A percentile compares a stretch with the other conserved stretches of the same genome.
Evolutionary conservation across 2,888 invertebrate genomes (phyloP).

Genomic region (Meteorus colon): DNA sequence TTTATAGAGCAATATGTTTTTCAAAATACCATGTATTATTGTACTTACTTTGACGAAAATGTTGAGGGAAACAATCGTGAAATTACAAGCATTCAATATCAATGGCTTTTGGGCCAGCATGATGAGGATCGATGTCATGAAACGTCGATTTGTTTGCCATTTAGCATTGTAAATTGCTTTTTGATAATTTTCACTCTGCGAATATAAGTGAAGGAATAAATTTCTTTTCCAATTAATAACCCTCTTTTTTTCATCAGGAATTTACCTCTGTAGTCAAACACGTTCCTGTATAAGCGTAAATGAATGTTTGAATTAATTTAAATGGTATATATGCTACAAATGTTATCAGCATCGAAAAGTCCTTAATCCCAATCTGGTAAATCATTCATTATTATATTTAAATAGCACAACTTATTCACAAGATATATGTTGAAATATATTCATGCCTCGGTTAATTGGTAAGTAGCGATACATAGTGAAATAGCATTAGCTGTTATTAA

Average conservation of each 20-base stretch:
- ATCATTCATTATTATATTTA: neutral
- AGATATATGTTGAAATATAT: neutral
- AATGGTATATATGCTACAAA: slow-evolving; percentile 37
- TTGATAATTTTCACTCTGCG: slow-evolving; percentile 44
- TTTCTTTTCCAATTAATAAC: neutral
- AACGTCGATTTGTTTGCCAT: slow-evolving; percentile 39
- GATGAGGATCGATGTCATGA: slow-evolving; percentile 45
- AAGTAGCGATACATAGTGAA: slow-evolving; percentile 5
- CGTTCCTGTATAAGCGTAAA: slow-evolving; percentile 48
- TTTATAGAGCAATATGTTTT: neutral
- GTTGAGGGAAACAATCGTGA: slow-evolving; percentile 44
- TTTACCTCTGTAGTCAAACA: slow-evolving; percentile 40
- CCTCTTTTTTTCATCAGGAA: neutral
- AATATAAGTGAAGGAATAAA: neutral
- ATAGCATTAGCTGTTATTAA: slow-evolving; percentile 27
- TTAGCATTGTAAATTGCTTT: slow-evolving; percentile 46
- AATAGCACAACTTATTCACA: neutral
- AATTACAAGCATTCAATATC: slow-evolving; percentile 41
- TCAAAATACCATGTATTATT: neutral
- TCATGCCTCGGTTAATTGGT: slow-evolving; percentile 1
- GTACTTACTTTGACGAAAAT: slow-evolving; percentile 49
- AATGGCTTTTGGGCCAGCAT: slow-evolving; percentile 45
- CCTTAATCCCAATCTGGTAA: slow-evolving; percentile 19
- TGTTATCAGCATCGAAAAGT: slow-evolving; percentile 1
- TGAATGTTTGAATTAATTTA: slow-evolving; percentile 45